phyloP scores from a whole-genome alignment of 2,113 vertebrate genomes.

The Pyrgilauda ruficollis region DNA sequence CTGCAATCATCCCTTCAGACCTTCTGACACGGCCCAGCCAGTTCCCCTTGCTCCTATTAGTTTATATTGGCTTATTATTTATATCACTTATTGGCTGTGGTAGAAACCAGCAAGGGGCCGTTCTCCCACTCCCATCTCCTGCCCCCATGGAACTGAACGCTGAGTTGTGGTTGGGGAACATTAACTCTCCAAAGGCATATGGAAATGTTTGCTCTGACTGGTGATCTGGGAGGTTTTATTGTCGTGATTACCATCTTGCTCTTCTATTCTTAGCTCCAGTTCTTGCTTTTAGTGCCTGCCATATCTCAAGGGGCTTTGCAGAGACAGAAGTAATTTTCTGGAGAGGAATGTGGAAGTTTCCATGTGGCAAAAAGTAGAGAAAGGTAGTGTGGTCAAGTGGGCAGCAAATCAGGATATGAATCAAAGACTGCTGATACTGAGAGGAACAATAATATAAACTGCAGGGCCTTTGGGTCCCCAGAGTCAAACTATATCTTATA shows the following conservation, averaged over 20 bases:
- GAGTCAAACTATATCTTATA: background rate
- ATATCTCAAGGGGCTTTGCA: slow-evolving; percentile 34
- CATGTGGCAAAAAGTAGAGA: background rate
- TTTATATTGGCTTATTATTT: background rate
- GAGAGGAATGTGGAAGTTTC: slow-evolving; percentile 7
- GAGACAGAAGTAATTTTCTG: slow-evolving; percentile 45
- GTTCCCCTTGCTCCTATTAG: background rate
- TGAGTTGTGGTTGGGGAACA: slow-evolving; percentile 19
- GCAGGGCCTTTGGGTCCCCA: background rate
- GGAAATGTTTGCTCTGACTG: slow-evolving; percentile 45
- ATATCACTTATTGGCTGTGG: background rate
- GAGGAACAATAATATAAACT: background rate
- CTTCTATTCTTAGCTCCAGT: slow-evolving; percentile 50
- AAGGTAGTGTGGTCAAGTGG: background rate
- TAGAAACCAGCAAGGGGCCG: background rate
- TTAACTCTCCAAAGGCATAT: slow-evolving; percentile 28
- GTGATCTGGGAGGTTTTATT: slow-evolving; percentile 45
- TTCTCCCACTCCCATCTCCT: background rate
- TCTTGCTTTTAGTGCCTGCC: slow-evolving; percentile 34
- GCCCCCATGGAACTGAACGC: background rate
- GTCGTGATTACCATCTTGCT: slow-evolving; percentile 33
- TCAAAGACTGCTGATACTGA: background rate
- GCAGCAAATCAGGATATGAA: slow-evolving; percentile 1
- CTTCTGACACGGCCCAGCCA: background rate
- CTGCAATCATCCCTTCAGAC: background rate